Evolutionary conservation across 2,113 vertebrate genomes (phyloP), one percentile per base, ranked within the genome.

Genomic region (Catagonus wagneri): DNA sequence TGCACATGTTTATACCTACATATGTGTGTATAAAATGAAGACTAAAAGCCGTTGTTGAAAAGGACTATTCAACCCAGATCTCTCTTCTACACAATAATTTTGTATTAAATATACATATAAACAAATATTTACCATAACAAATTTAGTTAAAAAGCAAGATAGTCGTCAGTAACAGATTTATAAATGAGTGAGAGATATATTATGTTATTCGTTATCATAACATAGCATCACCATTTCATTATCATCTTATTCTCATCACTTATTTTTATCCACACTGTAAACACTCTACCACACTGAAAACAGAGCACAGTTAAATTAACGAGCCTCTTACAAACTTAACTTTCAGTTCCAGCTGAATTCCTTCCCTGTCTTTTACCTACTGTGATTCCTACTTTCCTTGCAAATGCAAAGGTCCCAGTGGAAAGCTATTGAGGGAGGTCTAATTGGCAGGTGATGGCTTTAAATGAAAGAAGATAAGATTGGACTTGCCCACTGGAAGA

Each of bases 241-340:
- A 91, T 91, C 87, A 66, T 78, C 61, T 80, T 87, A 88, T 76
- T 32, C 50, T 72, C 65, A 87, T 44, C 52, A 71, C 20, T 94
- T 96, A 65, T 95, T 96, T 94, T 92, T 65, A 94, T 72, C 39
- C 44, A 93, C 27, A 92, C 9, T 25, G 20, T 81, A 65, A 80
- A 58, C 54, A 87, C 69, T 69, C 25, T 88, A 83, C 63, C 11
- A 44, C 66, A 89, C 17, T 86, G 3, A 75, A 93, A 91, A 76
- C 1, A 69, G 27, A 86, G 23, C 65, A 58, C 44, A 6, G 27
- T 83, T 61, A 93, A 80, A 61, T 66, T 89, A 93, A 96, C 50
- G 74, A 97, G 79, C 32, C 14, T 15, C 85, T 89, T 87, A 15
- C 74, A 86, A 79, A 90, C 23, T 54, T 94, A 92, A 71, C 16